phyloP scores from a whole-genome alignment of 2,888 invertebrate species.

The Ellobium chinense region DNA sequence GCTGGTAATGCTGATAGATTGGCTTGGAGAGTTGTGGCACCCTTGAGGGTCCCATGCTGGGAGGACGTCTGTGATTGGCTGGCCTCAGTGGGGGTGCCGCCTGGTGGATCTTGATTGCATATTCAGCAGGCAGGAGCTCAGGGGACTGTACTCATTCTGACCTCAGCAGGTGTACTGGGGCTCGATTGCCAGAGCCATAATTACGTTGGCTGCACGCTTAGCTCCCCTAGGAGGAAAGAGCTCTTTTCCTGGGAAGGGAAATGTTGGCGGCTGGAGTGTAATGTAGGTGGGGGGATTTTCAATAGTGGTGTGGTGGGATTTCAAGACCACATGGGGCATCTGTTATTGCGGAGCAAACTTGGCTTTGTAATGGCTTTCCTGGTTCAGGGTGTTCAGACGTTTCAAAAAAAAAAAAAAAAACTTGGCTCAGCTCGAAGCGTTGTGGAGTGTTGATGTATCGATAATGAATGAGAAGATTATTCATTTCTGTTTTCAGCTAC shows the following conservation, averaged over 20 bases:
- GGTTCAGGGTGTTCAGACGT: neutral
- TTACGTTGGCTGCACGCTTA: constrained; percentile 46
- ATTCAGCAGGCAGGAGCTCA: constrained; percentile 50
- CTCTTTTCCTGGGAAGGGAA: neutral
- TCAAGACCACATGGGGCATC: neutral
- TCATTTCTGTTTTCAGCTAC: neutral
- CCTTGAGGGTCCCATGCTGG: constrained; percentile 53
- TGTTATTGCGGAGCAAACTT: constrained; percentile 16
- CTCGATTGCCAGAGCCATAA: constrained; percentile 48
- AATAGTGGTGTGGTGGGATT: neutral
- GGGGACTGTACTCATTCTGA: constrained; percentile 53
- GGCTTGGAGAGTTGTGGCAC: constrained; percentile 57
- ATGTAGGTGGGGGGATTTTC: constrained; percentile 5
- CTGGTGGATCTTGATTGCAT: constrained; percentile 56
- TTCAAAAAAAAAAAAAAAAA: neutral
- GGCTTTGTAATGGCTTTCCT: constrained; percentile 21
- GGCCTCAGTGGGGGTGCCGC: constrained; percentile 56
- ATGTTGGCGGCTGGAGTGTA: constrained; percentile 10
- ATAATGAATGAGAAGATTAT: constrained; percentile 36
- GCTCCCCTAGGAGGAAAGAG: constrained; percentile 22
- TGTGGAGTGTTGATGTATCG: constrained; percentile 3
- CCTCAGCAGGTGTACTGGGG: constrained; percentile 53
- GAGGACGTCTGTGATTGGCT: constrained; percentile 57
- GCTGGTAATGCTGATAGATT: constrained; percentile 67
- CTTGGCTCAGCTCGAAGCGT: neutral